Conservation (phyloP, 2,113 vertebrate genomes). For the Malurus elegans region DNA sequence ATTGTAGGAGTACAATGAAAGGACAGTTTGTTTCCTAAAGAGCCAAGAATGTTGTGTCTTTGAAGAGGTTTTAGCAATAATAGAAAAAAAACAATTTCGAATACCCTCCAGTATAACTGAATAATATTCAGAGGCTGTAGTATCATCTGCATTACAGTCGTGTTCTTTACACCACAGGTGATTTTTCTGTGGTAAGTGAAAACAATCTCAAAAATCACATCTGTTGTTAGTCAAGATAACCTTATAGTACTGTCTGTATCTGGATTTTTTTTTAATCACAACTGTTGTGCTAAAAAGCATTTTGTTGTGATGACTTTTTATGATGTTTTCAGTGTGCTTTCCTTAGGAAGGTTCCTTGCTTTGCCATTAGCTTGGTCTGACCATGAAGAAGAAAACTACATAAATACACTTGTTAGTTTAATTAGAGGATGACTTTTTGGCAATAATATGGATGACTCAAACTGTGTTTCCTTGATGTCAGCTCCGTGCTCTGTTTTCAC, state of each 20-base stretch:
- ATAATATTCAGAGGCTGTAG: background rate
- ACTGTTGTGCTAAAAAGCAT: background rate
- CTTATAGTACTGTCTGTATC: background rate
- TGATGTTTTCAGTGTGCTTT: background rate
- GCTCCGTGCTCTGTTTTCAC: background rate
- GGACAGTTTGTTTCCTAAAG: background rate
- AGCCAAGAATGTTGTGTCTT: background rate
- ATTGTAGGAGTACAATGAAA: background rate
- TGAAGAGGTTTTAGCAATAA: conserved; percentile 8
- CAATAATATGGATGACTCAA: background rate
- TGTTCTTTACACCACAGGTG: background rate
- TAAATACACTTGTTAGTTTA: background rate
- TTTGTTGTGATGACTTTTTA: background rate
- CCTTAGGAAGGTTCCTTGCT: background rate
- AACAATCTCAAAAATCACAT: background rate
- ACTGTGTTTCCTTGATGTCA: background rate
- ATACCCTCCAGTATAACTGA: background rate
- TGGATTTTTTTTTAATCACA: background rate
- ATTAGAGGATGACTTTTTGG: background rate
- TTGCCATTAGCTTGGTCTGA: background rate
- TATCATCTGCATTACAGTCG: background rate
- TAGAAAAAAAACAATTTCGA: background rate
- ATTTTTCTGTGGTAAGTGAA: background rate
- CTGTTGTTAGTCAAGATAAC: background rate
- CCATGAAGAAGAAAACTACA: background rate